phyloP scores from a whole-genome alignment of 2,113 vertebrate species.

The Tylochromis polylepis region DNA sequence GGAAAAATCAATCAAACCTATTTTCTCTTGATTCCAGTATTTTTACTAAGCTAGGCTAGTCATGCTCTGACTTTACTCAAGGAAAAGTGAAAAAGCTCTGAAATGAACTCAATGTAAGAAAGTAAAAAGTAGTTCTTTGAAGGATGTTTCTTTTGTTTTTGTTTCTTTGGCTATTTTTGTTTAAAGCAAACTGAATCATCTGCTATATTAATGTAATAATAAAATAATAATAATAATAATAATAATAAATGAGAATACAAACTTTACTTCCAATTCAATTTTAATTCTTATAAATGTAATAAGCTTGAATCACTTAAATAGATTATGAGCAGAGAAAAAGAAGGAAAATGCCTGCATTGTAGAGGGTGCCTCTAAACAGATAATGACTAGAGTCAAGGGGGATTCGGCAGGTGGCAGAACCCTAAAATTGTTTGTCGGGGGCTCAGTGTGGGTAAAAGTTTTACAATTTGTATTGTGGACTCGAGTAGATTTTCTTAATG shows the following conservation, averaged over 20 bases:
- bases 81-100: not conserved
- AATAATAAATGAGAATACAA: not conserved
- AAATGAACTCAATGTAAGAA: not conserved
- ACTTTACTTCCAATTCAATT: not conserved
- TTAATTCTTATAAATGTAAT: not conserved
- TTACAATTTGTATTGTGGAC: not conserved
- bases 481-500: not conserved
- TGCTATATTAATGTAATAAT: not conserved
- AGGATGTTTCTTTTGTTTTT: not conserved
- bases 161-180: not conserved
- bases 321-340: not conserved
- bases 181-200: not conserved
- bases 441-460: not conserved
- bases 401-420: not conserved
- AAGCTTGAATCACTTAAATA: not conserved
- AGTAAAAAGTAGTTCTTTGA: not conserved
- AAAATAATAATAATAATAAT: not conserved
- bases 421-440: not conserved
- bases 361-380: not conserved
- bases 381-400: not conserved
- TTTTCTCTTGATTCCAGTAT: not conserved
- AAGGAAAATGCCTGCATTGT: not conserved
- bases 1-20: not conserved
- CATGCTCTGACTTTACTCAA: not conserved
- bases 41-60: not conserved